These are phyloP conservation scores for Portevinia maculata DNA, from an alignment of 2,888 invertebrate genomes.

Conservation along the genomic window DNA sequence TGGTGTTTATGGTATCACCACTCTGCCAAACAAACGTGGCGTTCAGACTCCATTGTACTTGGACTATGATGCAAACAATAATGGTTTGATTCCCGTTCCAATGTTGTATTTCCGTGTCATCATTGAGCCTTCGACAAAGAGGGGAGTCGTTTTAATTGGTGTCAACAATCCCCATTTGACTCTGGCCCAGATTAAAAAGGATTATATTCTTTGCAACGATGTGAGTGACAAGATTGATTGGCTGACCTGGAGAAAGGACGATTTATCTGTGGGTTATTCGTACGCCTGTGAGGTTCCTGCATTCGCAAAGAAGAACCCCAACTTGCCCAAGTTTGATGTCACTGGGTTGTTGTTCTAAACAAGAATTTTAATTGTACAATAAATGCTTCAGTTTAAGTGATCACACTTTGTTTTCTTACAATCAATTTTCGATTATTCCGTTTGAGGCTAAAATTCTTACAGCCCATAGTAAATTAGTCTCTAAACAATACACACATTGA, in stretches of 20 bases:
- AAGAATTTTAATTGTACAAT: no score
- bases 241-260: conserved; percentile 80
- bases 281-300: conserved; percentile 80
- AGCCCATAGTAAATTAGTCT: no score
- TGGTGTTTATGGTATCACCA: conserved; percentile 84
- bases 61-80: conserved; percentile 78
- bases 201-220: conserved; percentile 80
- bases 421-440: no score
- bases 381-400: no score
- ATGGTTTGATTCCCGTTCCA: conserved; percentile 84
- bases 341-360: no score
- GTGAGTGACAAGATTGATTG: conserved; percentile 79
- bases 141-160: conserved; percentile 85
- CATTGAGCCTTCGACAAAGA: conserved; percentile 82
- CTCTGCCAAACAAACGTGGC: conserved; percentile 83
- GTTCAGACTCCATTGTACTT: conserved; percentile 81
- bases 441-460: no score
- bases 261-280: conserved; percentile 78
- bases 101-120: conserved; percentile 85
- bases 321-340: no score
- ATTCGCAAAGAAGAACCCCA: no score
- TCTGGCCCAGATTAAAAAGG: conserved; percentile 77
- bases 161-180: conserved; percentile 79
- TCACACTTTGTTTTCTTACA: no score
- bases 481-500: no score